Conservation (phyloP, 2,113 vertebrate genomes). For the Sapayoa aenigma region DNA sequence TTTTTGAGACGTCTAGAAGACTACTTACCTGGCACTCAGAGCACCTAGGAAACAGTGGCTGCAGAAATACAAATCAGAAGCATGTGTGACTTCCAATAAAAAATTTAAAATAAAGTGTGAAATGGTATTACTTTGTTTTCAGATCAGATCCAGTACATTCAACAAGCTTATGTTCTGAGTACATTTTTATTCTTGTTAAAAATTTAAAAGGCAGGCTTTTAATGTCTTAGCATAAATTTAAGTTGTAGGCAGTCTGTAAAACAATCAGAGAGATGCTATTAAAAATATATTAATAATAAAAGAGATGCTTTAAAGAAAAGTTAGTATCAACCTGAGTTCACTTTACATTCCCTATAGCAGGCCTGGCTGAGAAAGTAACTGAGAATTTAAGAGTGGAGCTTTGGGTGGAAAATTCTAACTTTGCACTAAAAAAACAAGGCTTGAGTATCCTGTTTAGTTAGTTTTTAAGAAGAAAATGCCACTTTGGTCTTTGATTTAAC, state of each 20-base stretch:
- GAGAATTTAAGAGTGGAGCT: background rate
- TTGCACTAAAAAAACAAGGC: background rate
- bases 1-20: background rate
- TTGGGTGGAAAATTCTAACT: background rate
- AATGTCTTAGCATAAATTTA: slow-evolving; percentile 45
- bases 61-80: background rate
- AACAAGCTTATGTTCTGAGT: background rate
- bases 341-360: background rate
- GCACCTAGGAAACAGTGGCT: background rate
- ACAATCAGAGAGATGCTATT: slow-evolving; percentile 19
- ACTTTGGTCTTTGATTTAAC: background rate
- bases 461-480: background rate
- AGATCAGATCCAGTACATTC: background rate
- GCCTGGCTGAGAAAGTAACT: background rate
- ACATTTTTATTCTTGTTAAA: slow-evolving; percentile 48
- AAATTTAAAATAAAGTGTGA: slow-evolving; percentile 27
- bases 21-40: background rate
- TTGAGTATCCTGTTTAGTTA: background rate
- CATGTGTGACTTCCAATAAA: slow-evolving; percentile 10
- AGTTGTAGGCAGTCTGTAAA: slow-evolving; percentile 38
- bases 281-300: slow-evolving; percentile 62
- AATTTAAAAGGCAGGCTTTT: slow-evolving; percentile 57
- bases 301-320: slow-evolving; percentile 10
- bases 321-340: background rate
- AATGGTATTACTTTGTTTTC: slow-evolving; percentile 18